Evolutionary conservation across 2,888 invertebrate species (phyloP).

Genomic region (Callinectes sapidus): DNA sequence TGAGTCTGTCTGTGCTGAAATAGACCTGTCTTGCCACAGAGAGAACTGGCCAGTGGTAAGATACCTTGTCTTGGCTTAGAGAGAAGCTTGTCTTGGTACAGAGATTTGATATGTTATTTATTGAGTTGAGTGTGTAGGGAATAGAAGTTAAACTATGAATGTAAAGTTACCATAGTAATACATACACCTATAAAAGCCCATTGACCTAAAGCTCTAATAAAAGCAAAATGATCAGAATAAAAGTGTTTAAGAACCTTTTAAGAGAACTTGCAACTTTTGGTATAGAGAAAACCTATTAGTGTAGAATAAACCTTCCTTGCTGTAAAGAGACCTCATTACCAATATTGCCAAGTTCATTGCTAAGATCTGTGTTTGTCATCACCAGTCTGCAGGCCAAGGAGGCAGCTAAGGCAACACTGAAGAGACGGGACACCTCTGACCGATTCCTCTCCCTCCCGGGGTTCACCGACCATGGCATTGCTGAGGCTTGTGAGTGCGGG

Average conservation of each 20-base stretch:
- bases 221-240: no score
- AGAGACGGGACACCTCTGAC: conserved; percentile 57
- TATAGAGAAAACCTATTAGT: no score
- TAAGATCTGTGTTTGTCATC: background rate
- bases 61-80: background rate
- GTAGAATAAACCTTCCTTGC: background rate
- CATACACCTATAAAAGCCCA: no score
- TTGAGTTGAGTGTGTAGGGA: no score
- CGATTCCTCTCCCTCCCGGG: conserved; percentile 67
- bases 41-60: background rate
- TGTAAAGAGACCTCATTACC: background rate
- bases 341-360: background rate
- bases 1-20: conserved; percentile 33
- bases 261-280: no score
- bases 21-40: background rate
- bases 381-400: conserved; percentile 66
- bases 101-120: no score
- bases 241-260: no score
- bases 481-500: conserved; percentile 55
- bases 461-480: conserved; percentile 57
- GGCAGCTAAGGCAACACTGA: conserved; percentile 65
- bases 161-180: no score
- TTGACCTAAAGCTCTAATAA: no score
- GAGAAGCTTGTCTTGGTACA: no score
- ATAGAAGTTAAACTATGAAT: no score